Conservation (phyloP, 92 coral and sea anemone species). For the Epizoanthus fatuus region DNA sequence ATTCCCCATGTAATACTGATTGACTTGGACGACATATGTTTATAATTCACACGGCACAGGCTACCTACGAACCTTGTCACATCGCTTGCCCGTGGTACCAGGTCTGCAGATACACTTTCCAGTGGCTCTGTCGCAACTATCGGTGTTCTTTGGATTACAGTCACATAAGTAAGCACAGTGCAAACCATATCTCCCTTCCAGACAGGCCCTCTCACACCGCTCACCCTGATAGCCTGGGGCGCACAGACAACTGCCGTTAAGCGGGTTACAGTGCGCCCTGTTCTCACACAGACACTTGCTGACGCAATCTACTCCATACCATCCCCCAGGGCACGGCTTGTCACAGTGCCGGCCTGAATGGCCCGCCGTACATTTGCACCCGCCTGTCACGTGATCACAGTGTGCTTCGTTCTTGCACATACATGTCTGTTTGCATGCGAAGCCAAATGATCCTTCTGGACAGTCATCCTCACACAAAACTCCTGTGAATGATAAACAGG, state of each 20-base stretch:
- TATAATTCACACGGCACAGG: no score
- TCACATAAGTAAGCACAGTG: slow-evolving; percentile 79
- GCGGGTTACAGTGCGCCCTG: slow-evolving; percentile 78
- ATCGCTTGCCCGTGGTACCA: slow-evolving; percentile 86
- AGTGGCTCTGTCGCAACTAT: slow-evolving; percentile 79
- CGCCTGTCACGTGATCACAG: slow-evolving; percentile 90
- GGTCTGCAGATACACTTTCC: slow-evolving; percentile 87
- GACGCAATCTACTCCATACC: slow-evolving; percentile 79
- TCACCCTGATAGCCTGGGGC: slow-evolving; percentile 85
- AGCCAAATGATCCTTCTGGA: slow-evolving; percentile 87
- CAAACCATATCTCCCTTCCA: slow-evolving; percentile 86
- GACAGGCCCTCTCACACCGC: slow-evolving; percentile 81
- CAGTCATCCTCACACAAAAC: slow-evolving; percentile 88
- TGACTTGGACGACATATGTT: no score
- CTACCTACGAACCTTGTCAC: slow-evolving; percentile 80
- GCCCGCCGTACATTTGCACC: slow-evolving; percentile 83
- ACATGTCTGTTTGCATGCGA: slow-evolving; percentile 73
- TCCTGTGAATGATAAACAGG: slow-evolving; percentile 59
- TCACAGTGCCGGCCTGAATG: slow-evolving; percentile 75
- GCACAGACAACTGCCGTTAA: slow-evolving; percentile 81
- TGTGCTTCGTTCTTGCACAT: slow-evolving; percentile 87
- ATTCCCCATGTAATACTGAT: no score
- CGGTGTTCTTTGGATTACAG: slow-evolving; percentile 85
- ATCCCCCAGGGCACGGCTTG: slow-evolving; percentile 58
- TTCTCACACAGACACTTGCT: slow-evolving; percentile 85